Percentiles rank a stretch among this genome's conserved stretches.
Evolutionary conservation across 2,797 vertebrate genomes (phyloP).

Genomic region (Rhynchotus rufescens): DNA sequence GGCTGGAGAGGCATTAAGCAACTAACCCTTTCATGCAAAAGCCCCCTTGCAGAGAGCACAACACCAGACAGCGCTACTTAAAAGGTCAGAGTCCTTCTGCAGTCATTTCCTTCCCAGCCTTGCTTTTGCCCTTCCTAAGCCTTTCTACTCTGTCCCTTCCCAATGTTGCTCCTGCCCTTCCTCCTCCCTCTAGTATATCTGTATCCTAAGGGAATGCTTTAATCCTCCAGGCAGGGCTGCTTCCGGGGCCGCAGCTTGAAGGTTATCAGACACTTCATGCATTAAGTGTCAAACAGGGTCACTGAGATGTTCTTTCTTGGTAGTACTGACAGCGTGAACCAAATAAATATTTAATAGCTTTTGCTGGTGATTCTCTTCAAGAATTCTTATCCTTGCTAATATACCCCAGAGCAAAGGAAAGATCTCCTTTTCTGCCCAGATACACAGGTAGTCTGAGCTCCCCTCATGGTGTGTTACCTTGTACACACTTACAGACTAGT

Average conservation of each 20-base stretch:
- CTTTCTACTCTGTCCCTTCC: neutral
- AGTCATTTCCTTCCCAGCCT: neutral
- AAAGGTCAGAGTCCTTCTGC: neutral
- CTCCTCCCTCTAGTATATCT: neutral
- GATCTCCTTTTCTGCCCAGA: neutral
- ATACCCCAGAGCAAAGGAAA: neutral
- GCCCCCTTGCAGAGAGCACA: neutral
- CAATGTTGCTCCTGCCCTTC: neutral
- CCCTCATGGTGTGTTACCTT: accelerated
- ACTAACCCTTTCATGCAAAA: no score
- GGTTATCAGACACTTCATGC: neutral
- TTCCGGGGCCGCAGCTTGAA: neutral
- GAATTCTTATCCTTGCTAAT: neutral
- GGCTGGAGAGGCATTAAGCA: neutral
- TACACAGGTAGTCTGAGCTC: neutral
- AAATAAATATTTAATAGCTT: neutral
- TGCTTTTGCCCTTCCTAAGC: neutral
- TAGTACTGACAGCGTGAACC: neutral
- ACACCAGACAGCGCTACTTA: neutral
- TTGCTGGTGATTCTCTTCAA: neutral
- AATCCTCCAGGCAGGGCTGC: neutral
- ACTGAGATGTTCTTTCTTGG: neutral
- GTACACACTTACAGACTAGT: no score
- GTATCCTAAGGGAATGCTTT: neutral
- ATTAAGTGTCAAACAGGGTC: neutral